Conservation (phyloP, 2,113 vertebrate genomes). For the Sialia sialis region DNA sequence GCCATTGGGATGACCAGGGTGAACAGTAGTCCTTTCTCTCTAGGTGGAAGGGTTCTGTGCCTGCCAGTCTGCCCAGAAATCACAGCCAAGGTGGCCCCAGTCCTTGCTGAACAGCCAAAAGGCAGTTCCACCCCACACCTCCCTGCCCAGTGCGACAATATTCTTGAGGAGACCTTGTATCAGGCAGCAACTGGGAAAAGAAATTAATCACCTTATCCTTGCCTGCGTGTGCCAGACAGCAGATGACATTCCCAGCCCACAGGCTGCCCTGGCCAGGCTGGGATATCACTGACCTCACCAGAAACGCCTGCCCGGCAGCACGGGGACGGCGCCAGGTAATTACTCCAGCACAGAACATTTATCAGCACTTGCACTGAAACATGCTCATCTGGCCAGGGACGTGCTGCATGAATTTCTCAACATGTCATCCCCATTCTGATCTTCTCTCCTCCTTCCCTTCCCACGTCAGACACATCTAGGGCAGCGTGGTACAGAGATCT, state of each 20-base stretch:
- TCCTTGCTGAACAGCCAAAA: not conserved
- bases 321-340: not conserved
- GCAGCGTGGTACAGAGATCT: not conserved
- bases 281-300: constrained; percentile 37
- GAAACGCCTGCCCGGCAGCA: not conserved
- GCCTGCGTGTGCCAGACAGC: not conserved
- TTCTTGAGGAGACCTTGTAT: not conserved
- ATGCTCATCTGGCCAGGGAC: not conserved
- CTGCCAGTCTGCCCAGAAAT: not conserved
- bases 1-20: not conserved
- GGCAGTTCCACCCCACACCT: not conserved
- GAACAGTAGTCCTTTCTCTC: not conserved
- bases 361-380: constrained; percentile 35
- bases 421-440: not conserved
- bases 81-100: not conserved
- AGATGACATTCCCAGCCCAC: not conserved
- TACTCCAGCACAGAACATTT: constrained; percentile 49
- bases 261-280: not conserved
- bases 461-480: not conserved
- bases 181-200: not conserved
- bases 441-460: not conserved
- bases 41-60: not conserved
- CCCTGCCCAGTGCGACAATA: not conserved
- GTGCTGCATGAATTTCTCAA: constrained; percentile 10
- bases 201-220: not conserved